Evolutionary conservation across 2,797 vertebrate species (phyloP).

Genomic region (Enteromius paludinosus): DNA sequence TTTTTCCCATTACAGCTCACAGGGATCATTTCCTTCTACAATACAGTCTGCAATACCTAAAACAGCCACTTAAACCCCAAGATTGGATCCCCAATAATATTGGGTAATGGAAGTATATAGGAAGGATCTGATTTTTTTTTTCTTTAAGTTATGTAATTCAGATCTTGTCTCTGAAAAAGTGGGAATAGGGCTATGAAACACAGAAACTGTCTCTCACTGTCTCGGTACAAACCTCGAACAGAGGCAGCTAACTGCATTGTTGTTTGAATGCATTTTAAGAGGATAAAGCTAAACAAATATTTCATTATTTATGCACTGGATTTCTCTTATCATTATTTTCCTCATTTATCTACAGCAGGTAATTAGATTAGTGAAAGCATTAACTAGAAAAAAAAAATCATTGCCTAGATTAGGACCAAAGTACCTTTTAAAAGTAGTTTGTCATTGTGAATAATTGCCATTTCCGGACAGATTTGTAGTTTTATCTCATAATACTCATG

Average conservation of each 20-base stretch:
- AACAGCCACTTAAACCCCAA: slow-evolving; percentile 24
- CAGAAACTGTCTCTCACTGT: slow-evolving; percentile 33
- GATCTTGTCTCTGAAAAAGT: slow-evolving; percentile 6
- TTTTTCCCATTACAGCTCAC: background rate
- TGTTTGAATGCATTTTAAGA: slow-evolving; percentile 18
- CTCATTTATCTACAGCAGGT: slow-evolving; percentile 34
- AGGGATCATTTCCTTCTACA: slow-evolving; percentile 26
- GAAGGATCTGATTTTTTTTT: background rate
- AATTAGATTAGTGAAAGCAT: slow-evolving; percentile 49
- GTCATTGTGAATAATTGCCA: slow-evolving; percentile 23
- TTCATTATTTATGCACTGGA: slow-evolving; percentile 63
- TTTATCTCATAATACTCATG: slow-evolving; percentile 2
- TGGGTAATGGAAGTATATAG: slow-evolving; percentile 7
- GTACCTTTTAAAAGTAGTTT: slow-evolving; percentile 29
- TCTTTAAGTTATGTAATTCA: background rate
- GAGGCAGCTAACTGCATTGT: slow-evolving; percentile 48
- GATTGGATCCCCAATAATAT: slow-evolving; percentile 3
- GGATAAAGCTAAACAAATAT: slow-evolving; percentile 16
- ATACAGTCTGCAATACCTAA: slow-evolving; percentile 31
- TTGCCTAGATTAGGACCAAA: slow-evolving; percentile 43
- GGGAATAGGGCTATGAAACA: slow-evolving; percentile 34
- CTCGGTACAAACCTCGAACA: slow-evolving; percentile 29
- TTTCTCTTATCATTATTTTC: slow-evolving; percentile 23
- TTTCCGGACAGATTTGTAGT: slow-evolving; percentile 11
- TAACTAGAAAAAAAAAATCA: slow-evolving; percentile 64